Base-by-base conservation (phyloP, 1,140 invertebrate genomes). In the Argopecten irradians region DNA sequence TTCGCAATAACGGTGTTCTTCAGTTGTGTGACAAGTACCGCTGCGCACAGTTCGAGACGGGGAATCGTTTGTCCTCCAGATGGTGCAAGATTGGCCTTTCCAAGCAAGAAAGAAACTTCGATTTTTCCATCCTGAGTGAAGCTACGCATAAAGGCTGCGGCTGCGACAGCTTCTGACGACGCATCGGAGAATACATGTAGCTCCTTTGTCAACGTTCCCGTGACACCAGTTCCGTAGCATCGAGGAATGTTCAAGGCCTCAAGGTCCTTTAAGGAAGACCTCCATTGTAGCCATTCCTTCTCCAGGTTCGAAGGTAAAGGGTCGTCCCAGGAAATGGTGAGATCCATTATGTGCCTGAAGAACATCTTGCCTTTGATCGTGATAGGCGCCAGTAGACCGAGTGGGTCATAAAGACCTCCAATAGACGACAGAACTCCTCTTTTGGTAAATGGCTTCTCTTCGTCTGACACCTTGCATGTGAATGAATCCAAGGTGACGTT, bases 171-270 rank as follows among this genome's bases (percentile, higher is more conserved):
- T 33, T 86, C 86, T 43, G 88, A 85, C 1, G 90, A 91, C 9
- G 90, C 88, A 87, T 92, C 91, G 0, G 85, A 86, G 82, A 87
- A 91, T 2, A 89, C 39, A 39, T 88, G 86, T 5, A 92, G 19
- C 33, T 88, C 83, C 0, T 28, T 55, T 9, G n/a, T 94, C 94
- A 88, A 95, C 95, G 84, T 90, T 92, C 22, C 95, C 2, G 83
- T 93, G 91, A 83, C 86, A n/a, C 86, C 89, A 35, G 3, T 13
- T 16, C 14, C n/a, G 19, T 84, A 90, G n/a, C 32, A 36, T 13
- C 89, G n/a, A 32, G 89, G 91, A 8, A 90, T 84, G 19, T 55
- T 16, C n/a, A 89, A 0, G 1, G 32, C 16, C 28, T 87, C 39
- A 0, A 91, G 34, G 3, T 28, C 16, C 9, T 71, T 39, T 19